Percentiles rank a stretch among this genome's conserved stretches.
These are phyloP conservation scores for Drosophila truncata DNA, from an alignment of 1,140 invertebrate genomes.

Conservation along the genomic window DNA sequence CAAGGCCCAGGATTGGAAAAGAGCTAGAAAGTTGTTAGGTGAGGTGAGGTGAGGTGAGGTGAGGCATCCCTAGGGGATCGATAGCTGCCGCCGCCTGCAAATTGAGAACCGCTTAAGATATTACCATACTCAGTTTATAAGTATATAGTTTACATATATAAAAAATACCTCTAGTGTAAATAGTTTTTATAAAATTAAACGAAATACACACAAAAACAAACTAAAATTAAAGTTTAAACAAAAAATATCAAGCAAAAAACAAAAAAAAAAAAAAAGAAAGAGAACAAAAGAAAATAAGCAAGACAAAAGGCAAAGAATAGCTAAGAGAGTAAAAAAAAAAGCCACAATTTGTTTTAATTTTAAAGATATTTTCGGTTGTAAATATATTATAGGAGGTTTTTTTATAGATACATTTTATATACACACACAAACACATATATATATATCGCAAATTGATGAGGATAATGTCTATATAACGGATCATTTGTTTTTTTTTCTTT, in stretches of 20 bases:
- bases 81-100: constrained; percentile 5
- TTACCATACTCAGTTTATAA: constrained; percentile 79
- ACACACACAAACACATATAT: not conserved
- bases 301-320: not conserved
- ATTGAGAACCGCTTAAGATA: constrained; percentile 72
- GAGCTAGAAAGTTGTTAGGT: not conserved
- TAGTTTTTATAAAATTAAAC: constrained; percentile 67
- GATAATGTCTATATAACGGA: constrained; percentile 6
- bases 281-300: not conserved
- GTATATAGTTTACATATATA: constrained; percentile 23
- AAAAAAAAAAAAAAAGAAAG: not conserved
- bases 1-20: constrained; percentile 18
- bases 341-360: constrained; percentile 12
- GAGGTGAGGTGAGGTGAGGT: constrained; percentile 1
- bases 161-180: constrained; percentile 35
- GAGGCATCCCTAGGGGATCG: constrained; percentile 2
- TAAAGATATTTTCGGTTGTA: constrained; percentile 18
- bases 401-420: constrained; percentile 11
- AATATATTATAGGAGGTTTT: constrained; percentile 34
- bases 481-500: constrained; percentile 7
- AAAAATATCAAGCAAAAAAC: constrained; percentile 19
- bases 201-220: constrained; percentile 33
- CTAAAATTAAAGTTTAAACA: constrained; percentile 16
- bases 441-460: constrained; percentile 24
- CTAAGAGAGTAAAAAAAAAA: constrained; percentile 1